These are phyloP conservation scores for Crotalus helleri DNA, from an alignment of 2,113 vertebrate species.

Conservation along the genomic window DNA sequence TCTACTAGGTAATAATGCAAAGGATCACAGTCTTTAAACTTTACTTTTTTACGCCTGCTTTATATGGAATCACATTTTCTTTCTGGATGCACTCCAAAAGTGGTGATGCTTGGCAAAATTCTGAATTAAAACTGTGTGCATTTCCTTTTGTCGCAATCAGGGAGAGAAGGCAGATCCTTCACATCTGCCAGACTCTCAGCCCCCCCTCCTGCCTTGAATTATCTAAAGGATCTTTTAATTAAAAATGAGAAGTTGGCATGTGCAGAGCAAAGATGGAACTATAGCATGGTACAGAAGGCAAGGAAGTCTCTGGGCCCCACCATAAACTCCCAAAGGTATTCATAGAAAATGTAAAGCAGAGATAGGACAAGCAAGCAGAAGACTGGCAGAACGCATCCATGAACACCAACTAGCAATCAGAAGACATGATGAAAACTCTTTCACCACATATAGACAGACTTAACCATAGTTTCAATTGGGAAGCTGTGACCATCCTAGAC, in stretches of 20 bases:
- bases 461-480: too few relatives aligned
- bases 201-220: neutral
- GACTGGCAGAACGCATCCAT: neutral
- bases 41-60: neutral
- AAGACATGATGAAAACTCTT: neutral
- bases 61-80: neutral
- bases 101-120: neutral
- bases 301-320: neutral
- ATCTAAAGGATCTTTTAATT: neutral
- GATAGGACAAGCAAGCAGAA: neutral
- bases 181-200: neutral
- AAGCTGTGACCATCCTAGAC: too few relatives aligned
- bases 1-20: neutral
- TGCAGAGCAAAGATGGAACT: neutral
- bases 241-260: neutral
- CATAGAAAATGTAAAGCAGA: neutral
- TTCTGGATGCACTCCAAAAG: neutral
- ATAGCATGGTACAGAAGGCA: neutral
- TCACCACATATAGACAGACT: neutral
- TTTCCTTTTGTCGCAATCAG: neutral
- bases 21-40: neutral
- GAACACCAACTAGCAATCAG: neutral
- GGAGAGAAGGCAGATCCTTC: neutral
- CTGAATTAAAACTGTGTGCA: neutral
- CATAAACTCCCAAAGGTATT: neutral